phyloP scores from a whole-genome alignment of 2,113 vertebrate genomes.

The Calidris pugnax region DNA sequence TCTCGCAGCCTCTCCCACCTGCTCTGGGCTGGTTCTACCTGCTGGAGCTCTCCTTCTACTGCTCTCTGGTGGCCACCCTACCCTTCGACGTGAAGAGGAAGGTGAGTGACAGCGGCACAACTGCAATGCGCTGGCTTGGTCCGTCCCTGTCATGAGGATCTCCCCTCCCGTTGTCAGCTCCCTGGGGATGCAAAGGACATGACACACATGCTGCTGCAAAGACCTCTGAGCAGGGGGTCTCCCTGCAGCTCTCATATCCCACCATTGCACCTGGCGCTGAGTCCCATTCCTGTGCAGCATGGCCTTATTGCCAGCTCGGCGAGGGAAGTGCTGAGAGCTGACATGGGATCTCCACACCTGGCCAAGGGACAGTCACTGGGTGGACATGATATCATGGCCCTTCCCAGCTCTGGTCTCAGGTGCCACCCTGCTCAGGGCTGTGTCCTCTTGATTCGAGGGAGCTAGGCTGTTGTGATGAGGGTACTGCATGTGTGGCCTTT shows the following conservation, averaged over 20 bases:
- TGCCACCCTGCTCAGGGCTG: background rate
- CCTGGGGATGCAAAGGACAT: background rate
- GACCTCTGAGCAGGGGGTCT: background rate
- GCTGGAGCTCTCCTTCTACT: constrained; percentile 80
- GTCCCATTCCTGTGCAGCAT: fast-evolving
- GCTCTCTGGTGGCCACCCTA: constrained; percentile 78
- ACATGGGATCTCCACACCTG: background rate
- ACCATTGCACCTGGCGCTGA: fast-evolving
- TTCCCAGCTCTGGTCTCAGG: background rate
- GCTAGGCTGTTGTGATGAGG: background rate
- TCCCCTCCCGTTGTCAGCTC: background rate
- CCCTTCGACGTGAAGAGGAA: constrained; percentile 83
- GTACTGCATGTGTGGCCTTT: background rate
- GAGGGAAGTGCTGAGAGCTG: too few relatives aligned
- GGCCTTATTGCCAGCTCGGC: background rate
- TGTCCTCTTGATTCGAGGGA: background rate
- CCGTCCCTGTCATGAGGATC: background rate
- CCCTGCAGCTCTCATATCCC: background rate
- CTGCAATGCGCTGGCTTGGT: background rate
- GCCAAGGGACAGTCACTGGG: background rate
- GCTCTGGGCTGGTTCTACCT: constrained; percentile 79
- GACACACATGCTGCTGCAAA: background rate
- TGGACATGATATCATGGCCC: background rate
- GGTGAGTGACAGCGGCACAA: constrained; percentile 62
- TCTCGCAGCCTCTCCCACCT: constrained; percentile 65